phyloP scores from a whole-genome alignment of 2,888 invertebrate species.

The Tetheella fluctuosa region DNA sequence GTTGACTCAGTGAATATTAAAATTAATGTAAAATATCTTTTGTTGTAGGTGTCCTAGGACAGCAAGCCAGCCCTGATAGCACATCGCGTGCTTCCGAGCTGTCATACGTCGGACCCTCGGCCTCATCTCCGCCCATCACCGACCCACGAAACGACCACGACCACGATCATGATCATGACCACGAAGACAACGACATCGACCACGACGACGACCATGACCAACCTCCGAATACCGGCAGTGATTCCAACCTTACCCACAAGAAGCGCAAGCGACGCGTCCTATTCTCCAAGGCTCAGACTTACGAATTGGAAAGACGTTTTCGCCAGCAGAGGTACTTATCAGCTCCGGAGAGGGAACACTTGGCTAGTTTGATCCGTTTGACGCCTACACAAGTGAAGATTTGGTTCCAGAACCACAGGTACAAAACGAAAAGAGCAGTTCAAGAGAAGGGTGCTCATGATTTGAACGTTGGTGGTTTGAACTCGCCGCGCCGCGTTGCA shows the following conservation, averaged over 20 bases:
- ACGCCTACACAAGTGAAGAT: slow-evolving; percentile 99
- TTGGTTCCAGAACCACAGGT: slow-evolving; percentile 99
- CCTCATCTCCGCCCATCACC: slow-evolving; percentile 64
- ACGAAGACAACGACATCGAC: slow-evolving; percentile 85
- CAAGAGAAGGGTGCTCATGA: slow-evolving; percentile 94
- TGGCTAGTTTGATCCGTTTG: slow-evolving; percentile 96
- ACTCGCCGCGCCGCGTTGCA: slow-evolving; percentile 95
- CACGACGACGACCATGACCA: slow-evolving; percentile 83
- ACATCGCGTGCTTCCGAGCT: slow-evolving; percentile 93
- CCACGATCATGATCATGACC: slow-evolving; percentile 69
- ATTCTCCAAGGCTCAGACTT: slow-evolving; percentile 98
- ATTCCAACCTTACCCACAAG: slow-evolving; percentile 86
- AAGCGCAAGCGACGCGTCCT: slow-evolving; percentile 97
- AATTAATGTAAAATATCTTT: slow-evolving; percentile 15
- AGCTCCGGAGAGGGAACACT: slow-evolving; percentile 98
- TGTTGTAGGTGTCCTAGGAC: slow-evolving; percentile 82
- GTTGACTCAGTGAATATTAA: neutral
- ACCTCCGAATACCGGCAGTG: slow-evolving; percentile 59
- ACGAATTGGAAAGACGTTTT: slow-evolving; percentile 97
- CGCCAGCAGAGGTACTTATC: slow-evolving; percentile 98
- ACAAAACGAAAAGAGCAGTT: slow-evolving; percentile 99
- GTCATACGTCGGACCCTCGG: slow-evolving; percentile 80
- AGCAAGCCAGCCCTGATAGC: slow-evolving; percentile 93
- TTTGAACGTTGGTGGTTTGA: slow-evolving; percentile 86
- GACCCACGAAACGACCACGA: slow-evolving; percentile 65